Evolutionary conservation across 2,113 vertebrate genomes (phyloP), one percentile per base, ranked within the genome.

Genomic region (Brachyhypopomus occidentalis): DNA sequence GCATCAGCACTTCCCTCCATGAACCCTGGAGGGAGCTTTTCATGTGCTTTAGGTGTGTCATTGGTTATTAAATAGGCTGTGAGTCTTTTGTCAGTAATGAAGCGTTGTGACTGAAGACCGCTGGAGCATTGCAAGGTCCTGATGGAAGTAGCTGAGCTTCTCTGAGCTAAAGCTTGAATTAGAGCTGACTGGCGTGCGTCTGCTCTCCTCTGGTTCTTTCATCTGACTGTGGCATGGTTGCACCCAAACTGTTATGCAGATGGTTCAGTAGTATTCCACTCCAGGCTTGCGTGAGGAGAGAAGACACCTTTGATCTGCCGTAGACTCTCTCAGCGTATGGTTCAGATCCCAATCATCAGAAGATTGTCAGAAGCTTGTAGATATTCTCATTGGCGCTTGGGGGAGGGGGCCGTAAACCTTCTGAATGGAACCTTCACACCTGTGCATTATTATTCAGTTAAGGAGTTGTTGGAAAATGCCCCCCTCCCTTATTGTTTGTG

Each of bases 361-460:
- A 75, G 85, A 84, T 86, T 81, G 78, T 81, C 82, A 78, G 72
- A 75, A 38, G 22, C 60, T 63, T 19, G 25, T 60, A 75, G 30
- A 27, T 56, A 41, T 66, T 58, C 52, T 72, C n/a, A 11, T 23
- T 56, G 41, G 20, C 22, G 58, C 8, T 14, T 52, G 5, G 41
- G 45, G 34, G 12, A 12, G 5, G 20, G n/a, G 36, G 64, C 64
- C 5, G 1, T 59, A 36, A 34, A 56, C 36, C 48, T 41, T 11
- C 11, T 58, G 5, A 62, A 62, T 58, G 5, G 62, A 62, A 55
- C 59, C 48, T 81, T 38, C 23, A 70, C 55, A 25, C 63, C 60
- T 60, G n/a, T 67, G 22, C 52, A 41, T n/a, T 11, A 41, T n/a
- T 11, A 2, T 41, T 66, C 14, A 8, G 72, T 20, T 19, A 22